These are phyloP conservation scores for Drepana arcuata DNA, from an alignment of 1,140 invertebrate species.

Conservation along the genomic window DNA sequence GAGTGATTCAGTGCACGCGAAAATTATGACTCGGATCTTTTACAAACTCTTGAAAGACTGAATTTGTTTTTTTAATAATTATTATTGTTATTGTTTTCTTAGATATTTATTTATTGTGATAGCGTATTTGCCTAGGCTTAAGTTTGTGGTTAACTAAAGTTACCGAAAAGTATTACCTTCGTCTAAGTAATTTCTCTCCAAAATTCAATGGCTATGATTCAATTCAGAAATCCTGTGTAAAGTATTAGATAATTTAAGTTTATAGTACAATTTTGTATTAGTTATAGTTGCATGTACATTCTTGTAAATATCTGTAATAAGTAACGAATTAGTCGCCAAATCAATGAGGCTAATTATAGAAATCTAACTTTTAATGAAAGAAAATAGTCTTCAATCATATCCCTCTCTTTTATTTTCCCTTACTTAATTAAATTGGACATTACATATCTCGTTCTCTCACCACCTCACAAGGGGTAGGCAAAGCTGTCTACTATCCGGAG, in stretches of 20 bases:
- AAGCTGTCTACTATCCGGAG: too few species aligned
- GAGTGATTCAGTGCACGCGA: too few species aligned
- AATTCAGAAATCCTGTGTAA: too few species aligned
- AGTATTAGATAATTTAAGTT: too few species aligned
- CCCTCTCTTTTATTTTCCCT: slow-evolving; percentile 31
- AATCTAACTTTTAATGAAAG: slow-evolving; percentile 25
- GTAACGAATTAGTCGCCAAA: slow-evolving; percentile 25
- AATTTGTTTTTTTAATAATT: slow-evolving; percentile 54
- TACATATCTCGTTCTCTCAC: too few species aligned
- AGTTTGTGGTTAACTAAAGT: slow-evolving; percentile 55
- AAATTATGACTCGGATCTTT: slow-evolving; percentile 24
- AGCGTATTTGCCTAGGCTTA: slow-evolving; percentile 37
- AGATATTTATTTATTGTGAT: slow-evolving; percentile 67
- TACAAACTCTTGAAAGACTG: slow-evolving; percentile 52
- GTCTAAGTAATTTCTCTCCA: slow-evolving; percentile 38
- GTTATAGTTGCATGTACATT: too few species aligned
- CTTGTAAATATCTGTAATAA: slow-evolving; percentile 38
- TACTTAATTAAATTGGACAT: too few species aligned
- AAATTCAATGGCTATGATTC: slow-evolving; percentile 44
- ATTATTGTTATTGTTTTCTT: slow-evolving; percentile 53
- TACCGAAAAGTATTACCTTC: slow-evolving; percentile 68
- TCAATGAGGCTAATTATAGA: slow-evolving; percentile 41
- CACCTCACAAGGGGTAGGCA: too few species aligned
- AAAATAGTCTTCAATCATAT: slow-evolving; percentile 23
- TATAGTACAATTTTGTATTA: too few species aligned